Base-by-base conservation (phyloP, 2,888 invertebrate genomes). In the Brenthis ino region DNA sequence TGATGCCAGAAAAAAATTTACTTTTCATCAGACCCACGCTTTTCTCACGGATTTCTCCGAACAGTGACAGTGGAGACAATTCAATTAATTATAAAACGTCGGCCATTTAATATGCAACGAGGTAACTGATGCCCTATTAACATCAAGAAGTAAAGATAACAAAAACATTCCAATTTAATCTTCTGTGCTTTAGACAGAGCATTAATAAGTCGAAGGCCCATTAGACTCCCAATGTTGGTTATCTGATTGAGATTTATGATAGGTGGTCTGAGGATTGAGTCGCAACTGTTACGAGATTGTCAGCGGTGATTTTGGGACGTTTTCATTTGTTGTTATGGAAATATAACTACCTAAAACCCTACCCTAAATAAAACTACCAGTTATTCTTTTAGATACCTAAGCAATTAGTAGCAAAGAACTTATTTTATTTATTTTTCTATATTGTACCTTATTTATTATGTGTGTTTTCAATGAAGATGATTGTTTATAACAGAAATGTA, bases 171-270 rank as follows among this genome's bases (percentile, higher is more conserved):
- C 70, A 70, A 68, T 72, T 67, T 70, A 72, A 72, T 71, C 68
- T 70, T 65, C 67, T 58, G 53, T 56, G 70, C 68, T 43, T 64
- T 66, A 57, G 67, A 72, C 73, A 72, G 68, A 70, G 80, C 86
- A 87, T 87, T 88, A 88, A 90, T 91, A 90, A 83, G 86, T 87
- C 82, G 83, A 84, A 80, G 82, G 77, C 77, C 85, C 88, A 90
- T 91, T 91, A 90, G 86, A 87, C 84, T 84, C 83, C 82, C 87
- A 89, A 86, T 85, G 89, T 86, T 85, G 84, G 83, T 88, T 88
- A 91, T 91, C 89, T 87, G 91, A 91, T 91, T 80, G 77, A 90
- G 91, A 91, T 91, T 87, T 89, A 88, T 90, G 91, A 91, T 91
- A 89, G 88, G 83, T 84, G 82, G 80, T 76, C 74, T 70, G 78